Evolutionary conservation across 2,888 invertebrate species (phyloP), one percentile per base, ranked within the genome.

Genomic region (Tubulanus polymorphus): DNA sequence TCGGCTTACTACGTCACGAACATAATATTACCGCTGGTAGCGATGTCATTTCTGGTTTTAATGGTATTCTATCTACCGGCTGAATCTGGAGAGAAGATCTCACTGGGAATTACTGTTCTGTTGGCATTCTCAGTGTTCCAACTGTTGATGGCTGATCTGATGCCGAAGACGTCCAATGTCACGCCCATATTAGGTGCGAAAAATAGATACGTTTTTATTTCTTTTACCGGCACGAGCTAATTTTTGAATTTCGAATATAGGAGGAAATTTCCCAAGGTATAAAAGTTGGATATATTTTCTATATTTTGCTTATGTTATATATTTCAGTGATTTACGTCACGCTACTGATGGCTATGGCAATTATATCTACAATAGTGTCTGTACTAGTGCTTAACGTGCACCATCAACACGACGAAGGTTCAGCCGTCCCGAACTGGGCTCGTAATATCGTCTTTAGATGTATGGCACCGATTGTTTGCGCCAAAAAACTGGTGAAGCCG

Each of bases 61-160:
- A 28, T 15, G 46, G 20, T 51, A 41, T 51, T 46, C 25, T 51
- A 35, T 25, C 41, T 51, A 23, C 51, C 51, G 12, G 15, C 35
- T 20, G 51, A 51, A 3, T 51, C 51, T 28, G 51, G 51, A 20
- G 51, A 51, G 51, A 51, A 51, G 41, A 41, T 41, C 25, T 51
- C 51, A 5, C 25, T 51, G 25, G 51, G 51, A 18, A 41, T 51
- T 25, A 51, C 51, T 3, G 51, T 51, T 18, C 51, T 51, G 6
- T 18, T 51, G 6, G 51, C 51, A 25, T 51, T 51, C 41, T 51
- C 51, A 25, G 51, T 51, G 8, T 41, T 51, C 41, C 51, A 46
- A 18, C 18, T 51, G 3, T 25, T 32, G 15, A n/a, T 51, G 10
- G 41, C 41, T 25, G 51, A 51, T 23, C 18, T 15, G 25, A 51